Conservation (phyloP, 2,113 vertebrate genomes). For the Camelus bactrianus region DNA sequence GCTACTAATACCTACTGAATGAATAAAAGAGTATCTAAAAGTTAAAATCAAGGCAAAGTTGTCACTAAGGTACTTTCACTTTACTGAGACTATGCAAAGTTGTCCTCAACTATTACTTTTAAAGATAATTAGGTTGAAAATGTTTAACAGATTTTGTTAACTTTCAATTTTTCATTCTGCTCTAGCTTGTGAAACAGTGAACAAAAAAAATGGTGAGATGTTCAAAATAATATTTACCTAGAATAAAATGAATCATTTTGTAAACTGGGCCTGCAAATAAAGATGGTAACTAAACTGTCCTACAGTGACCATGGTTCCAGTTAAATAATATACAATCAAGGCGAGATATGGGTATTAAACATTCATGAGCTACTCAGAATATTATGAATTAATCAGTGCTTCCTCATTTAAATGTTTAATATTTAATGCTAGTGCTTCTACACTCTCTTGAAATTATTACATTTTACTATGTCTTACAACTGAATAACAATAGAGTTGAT, state of each 20-base stretch:
- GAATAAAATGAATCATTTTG: constrained; percentile 80
- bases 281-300: constrained; percentile 76
- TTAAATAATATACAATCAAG: constrained; percentile 87
- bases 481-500: constrained; percentile 67
- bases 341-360: constrained; percentile 87
- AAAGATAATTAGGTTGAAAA: constrained; percentile 55
- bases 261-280: constrained; percentile 79
- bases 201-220: constrained; percentile 63
- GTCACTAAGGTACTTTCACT: constrained; percentile 18
- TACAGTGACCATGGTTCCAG: constrained; percentile 71
- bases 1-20: neutral
- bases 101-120: constrained; percentile 55
- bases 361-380: constrained; percentile 88
- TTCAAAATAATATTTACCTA: constrained; percentile 80
- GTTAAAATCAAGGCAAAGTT: constrained; percentile 1
- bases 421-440: constrained; percentile 89
- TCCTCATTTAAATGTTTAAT: constrained; percentile 90
- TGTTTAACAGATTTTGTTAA: constrained; percentile 56
- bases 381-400: constrained; percentile 90
- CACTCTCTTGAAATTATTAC: constrained; percentile 84
- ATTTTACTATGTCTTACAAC: constrained; percentile 78
- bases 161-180: constrained; percentile 75
- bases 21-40: constrained; percentile 1
- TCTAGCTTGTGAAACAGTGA: constrained; percentile 77
- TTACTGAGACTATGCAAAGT: constrained; percentile 44